phyloP scores from a whole-genome alignment of 2,113 vertebrate genomes.

The Lonchura striata region DNA sequence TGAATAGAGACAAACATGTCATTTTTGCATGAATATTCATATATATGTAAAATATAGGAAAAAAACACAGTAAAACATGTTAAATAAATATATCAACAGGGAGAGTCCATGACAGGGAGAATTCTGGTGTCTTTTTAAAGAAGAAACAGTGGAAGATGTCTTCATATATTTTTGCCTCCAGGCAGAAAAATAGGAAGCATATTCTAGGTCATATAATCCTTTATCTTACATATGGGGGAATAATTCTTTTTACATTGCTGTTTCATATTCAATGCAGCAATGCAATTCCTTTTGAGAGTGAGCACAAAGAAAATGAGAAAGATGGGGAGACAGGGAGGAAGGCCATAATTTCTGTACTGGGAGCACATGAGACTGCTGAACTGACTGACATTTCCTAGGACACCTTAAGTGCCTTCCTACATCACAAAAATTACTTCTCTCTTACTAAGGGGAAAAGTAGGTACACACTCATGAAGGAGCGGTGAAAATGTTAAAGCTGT shows the following conservation, averaged over 20 bases:
- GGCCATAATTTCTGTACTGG: not conserved
- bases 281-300: not conserved
- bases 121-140: not conserved
- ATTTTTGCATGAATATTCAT: not conserved
- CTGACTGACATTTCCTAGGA: not conserved
- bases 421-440: not conserved
- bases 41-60: not conserved
- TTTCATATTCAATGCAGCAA: not conserved
- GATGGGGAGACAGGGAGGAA: not conserved
- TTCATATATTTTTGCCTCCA: not conserved
- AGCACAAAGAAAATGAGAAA: not conserved
- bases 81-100: not conserved
- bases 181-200: not conserved
- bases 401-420: not conserved
- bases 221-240: not conserved
- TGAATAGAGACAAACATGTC: not conserved
- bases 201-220: not conserved
- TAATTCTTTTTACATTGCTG: not conserved
- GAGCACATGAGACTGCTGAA: not conserved
- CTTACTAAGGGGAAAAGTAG: not conserved
- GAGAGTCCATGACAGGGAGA: not conserved
- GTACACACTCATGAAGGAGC: not conserved
- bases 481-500: not conserved
- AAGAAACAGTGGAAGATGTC: not conserved
- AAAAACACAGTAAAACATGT: accelerated